phyloP scores from a whole-genome alignment of 2,113 vertebrate genomes.

The Stegastes partitus region DNA sequence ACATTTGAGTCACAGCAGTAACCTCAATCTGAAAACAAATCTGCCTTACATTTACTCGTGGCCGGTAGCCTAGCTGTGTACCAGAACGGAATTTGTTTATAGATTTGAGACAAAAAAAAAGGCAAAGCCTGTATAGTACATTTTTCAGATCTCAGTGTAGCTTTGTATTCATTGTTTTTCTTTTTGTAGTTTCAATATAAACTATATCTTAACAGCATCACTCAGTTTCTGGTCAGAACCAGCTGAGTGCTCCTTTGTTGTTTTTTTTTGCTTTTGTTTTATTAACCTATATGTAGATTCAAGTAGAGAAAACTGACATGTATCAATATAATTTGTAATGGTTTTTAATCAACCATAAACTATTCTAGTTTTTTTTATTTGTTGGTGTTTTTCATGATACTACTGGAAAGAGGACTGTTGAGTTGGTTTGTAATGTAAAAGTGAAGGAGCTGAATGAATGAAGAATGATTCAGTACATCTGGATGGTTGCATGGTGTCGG shows the following conservation, averaged over 20 bases:
- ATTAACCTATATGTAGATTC: conserved; percentile 27
- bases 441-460: conserved; percentile 47
- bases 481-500: conserved; percentile 11
- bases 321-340: conserved; percentile 36
- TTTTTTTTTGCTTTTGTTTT: too few relatives aligned
- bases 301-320: conserved; percentile 18
- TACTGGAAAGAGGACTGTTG: conserved; percentile 40
- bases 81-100: neutral
- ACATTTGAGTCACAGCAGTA: conserved; percentile 30
- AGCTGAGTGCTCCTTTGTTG: conserved; percentile 24
- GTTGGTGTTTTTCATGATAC: conserved; percentile 29
- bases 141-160: neutral
- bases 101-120: conserved; percentile 15
- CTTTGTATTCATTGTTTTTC: neutral
- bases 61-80: conserved; percentile 1
- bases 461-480: conserved; percentile 27
- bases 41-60: conserved; percentile 47
- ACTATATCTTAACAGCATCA: neutral
- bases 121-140: neutral
- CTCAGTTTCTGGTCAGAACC: conserved; percentile 39
- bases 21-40: conserved; percentile 23
- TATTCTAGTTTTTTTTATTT: conserved; percentile 25
- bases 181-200: neutral
- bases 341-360: conserved; percentile 34
- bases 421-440: conserved; percentile 5